Percentiles rank a stretch among this genome's conserved stretches.
These are phyloP conservation scores for Axis porcinus DNA, from an alignment of 2,113 vertebrate genomes.

Conservation along the genomic window DNA sequence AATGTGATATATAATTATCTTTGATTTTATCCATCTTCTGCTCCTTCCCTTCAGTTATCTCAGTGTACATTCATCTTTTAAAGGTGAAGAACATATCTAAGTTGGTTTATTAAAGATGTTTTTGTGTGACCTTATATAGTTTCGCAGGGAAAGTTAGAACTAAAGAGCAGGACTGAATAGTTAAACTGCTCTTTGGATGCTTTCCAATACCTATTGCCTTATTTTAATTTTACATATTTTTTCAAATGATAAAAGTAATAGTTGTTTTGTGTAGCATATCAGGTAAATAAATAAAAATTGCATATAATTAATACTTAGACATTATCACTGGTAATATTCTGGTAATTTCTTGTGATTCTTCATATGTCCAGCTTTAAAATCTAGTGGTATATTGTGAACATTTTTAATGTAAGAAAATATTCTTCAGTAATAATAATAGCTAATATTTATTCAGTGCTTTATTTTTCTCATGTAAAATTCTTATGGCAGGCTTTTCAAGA, in stretches of 20 bases:
- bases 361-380: neutral
- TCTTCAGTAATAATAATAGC: neutral
- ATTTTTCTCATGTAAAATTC: neutral
- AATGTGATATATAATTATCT: neutral
- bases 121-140: constrained; percentile 1
- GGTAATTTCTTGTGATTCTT: neutral
- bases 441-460: neutral
- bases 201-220: neutral
- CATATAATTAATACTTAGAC: neutral
- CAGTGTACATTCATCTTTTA: neutral
- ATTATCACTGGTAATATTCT: neutral
- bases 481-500: neutral
- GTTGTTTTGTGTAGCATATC: neutral
- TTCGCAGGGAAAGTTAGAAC: neutral
- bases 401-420: neutral
- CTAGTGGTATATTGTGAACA: neutral
- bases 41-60: neutral
- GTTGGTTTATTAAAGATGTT: neutral
- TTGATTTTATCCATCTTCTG: neutral
- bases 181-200: neutral
- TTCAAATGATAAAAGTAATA: neutral
- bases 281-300: neutral
- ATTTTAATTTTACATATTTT: neutral
- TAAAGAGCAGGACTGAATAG: neutral
- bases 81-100: neutral